A percentile compares a stretch with the other conserved stretches of the same genome.
Evolutionary conservation across 2,797 vertebrate genomes (phyloP).

Genomic region (Streptopelia turtur): DNA sequence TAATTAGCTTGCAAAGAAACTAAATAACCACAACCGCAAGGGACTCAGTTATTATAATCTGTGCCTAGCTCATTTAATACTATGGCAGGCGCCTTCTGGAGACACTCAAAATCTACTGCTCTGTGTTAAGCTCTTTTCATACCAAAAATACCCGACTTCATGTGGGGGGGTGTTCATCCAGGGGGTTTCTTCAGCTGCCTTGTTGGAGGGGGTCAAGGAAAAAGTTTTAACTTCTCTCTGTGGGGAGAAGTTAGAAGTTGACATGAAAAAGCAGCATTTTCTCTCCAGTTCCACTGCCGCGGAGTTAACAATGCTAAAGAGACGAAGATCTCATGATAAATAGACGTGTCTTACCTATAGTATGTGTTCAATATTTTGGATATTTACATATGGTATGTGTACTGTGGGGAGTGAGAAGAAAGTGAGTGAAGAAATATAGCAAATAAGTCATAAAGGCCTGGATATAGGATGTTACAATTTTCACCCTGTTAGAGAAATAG

Average conservation of each 20-base stretch:
- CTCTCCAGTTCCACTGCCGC: background rate
- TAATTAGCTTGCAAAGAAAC: background rate
- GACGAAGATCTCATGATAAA: background rate
- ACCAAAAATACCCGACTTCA: background rate
- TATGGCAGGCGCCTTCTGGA: background rate
- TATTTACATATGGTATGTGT: background rate
- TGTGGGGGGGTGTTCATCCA: background rate
- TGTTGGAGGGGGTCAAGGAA: background rate
- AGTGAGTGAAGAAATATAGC: background rate
- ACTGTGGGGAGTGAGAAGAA: background rate
- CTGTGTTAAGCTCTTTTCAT: background rate
- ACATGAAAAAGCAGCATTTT: background rate
- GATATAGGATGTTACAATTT: background rate
- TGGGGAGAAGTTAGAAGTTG: background rate
- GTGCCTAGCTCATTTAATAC: background rate
- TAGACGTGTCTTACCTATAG: background rate
- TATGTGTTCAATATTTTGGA: rapidly evolving
- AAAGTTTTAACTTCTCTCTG: background rate
- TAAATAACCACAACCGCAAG: background rate
- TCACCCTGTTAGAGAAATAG: background rate
- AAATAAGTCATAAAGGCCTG: background rate
- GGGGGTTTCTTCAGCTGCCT: background rate
- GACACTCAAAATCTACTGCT: background rate
- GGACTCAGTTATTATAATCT: background rate
- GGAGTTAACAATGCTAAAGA: background rate